Conservation (phyloP, 2,113 vertebrate genomes). For the Hemiscyllium ocellatum region DNA sequence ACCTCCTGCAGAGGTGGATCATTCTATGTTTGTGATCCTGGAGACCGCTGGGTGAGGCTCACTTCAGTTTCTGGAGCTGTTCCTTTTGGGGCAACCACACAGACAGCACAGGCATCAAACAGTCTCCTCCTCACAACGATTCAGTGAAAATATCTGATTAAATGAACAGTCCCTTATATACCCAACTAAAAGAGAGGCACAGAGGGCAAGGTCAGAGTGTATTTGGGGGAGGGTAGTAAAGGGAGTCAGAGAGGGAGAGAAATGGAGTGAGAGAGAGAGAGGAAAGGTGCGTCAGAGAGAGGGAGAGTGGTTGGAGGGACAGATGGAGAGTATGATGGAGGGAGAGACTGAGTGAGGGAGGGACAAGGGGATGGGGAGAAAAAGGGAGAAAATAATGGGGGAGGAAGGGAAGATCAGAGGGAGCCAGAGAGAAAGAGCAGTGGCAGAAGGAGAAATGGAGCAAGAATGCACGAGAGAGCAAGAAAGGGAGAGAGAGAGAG, state of each 20-base stretch:
- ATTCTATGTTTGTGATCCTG: neutral
- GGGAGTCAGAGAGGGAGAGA: neutral
- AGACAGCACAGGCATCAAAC: neutral
- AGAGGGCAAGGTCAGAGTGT: neutral
- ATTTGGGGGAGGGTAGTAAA: neutral
- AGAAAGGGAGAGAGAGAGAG: no score
- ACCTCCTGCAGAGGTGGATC: neutral
- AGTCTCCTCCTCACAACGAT: neutral
- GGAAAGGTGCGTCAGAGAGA: neutral
- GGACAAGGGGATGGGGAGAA: neutral
- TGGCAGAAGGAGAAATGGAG: no score
- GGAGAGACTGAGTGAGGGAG: neutral
- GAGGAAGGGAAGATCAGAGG: neutral
- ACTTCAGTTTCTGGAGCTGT: neutral
- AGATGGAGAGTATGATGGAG: neutral
- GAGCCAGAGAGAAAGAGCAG: no score
- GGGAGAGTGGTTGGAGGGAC: no score
- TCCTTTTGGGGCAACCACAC: neutral
- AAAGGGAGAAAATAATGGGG: neutral
- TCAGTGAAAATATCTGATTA: neutral
- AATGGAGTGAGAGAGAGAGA: neutral
- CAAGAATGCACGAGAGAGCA: no score
- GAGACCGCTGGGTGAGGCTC: neutral
- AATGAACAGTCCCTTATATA: neutral
- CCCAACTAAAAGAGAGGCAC: neutral